These are phyloP conservation scores for Psophia crepitans DNA, from an alignment of 2,113 vertebrate species.

Conservation along the genomic window DNA sequence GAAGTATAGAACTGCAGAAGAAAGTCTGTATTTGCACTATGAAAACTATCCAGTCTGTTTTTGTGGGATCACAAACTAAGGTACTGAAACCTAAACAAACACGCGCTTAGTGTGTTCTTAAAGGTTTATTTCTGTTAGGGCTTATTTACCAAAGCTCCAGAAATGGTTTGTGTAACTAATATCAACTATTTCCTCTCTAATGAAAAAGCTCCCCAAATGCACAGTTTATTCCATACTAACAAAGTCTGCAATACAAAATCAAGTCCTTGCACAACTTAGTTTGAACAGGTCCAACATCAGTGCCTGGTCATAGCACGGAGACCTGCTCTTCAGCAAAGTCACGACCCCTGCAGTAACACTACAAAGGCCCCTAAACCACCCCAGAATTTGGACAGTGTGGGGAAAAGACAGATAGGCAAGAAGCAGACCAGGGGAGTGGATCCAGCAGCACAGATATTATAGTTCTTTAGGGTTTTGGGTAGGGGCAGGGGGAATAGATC, in stretches of 20 bases:
- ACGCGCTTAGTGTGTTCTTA: neutral
- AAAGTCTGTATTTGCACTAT: neutral
- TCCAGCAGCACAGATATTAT: neutral
- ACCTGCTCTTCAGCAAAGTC: neutral
- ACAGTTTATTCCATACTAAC: neutral
- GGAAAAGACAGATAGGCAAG: neutral
- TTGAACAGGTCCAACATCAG: neutral
- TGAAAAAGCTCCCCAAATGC: neutral
- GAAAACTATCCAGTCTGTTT: neutral
- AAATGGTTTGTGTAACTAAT: neutral
- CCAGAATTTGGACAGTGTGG: neutral
- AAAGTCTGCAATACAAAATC: neutral
- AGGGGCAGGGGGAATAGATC: rapidly evolving
- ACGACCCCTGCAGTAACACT: neutral
- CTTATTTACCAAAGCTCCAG: neutral
- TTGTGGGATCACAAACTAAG: neutral
- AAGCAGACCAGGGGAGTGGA: neutral
- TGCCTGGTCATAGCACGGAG: neutral
- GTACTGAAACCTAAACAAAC: neutral
- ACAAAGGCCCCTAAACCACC: neutral
- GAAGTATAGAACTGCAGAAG: neutral
- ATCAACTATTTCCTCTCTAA: neutral
- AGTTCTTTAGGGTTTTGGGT: neutral
- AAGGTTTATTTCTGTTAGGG: neutral
- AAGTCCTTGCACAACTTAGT: neutral